Evolutionary conservation across 2,888 invertebrate genomes (phyloP), one percentile per base, ranked within the genome.

Genomic region (Gari tellinella): DNA sequence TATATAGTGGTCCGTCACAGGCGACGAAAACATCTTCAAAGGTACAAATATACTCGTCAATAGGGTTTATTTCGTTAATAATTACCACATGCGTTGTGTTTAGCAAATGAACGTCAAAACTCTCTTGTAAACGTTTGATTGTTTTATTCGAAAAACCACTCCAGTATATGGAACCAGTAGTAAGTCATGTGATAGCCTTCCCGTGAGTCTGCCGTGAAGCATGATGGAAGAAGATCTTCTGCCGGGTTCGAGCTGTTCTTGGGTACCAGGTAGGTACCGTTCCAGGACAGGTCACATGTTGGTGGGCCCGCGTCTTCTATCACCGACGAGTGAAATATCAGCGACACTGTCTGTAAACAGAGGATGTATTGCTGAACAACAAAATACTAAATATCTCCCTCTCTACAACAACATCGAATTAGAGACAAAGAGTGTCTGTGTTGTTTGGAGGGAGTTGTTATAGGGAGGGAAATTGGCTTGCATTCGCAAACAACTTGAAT

Each of bases 171-270:
- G 58, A 87, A 88, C 87, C 87, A 88, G 69, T 87, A 88, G 55
- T 80, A 83, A 5, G 87, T 88, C 86, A 88, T 82, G 70, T 87
- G 86, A 57, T 83, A 87, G 2, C 87, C 86, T 60, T 86, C 86
- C 14, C 86, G 65, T 0, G 87, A 86, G 14, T 86, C 86, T 63
- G 31, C 60, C 1, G 73, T 69, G 48, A 77, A 82, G 60, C 86
- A 88, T 19, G 82, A 78, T 14, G 87, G 87, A 10, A 88, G 79
- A 2, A 84, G 79, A 17, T 67, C 61, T 25, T 51, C 45, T 3
- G 45, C 45, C 17, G 60, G 55, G n/a, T 56, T 70, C 49, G 46
- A 38, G 4, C 17, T 45, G 25, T 21, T 15, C 25, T 52, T 25
- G 19, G 87, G 86, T 17, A 81, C 69, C 15, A 86, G 73, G 68